Evolutionary conservation across 2,888 invertebrate genomes (phyloP).

Genomic region (Anticlea derivata): DNA sequence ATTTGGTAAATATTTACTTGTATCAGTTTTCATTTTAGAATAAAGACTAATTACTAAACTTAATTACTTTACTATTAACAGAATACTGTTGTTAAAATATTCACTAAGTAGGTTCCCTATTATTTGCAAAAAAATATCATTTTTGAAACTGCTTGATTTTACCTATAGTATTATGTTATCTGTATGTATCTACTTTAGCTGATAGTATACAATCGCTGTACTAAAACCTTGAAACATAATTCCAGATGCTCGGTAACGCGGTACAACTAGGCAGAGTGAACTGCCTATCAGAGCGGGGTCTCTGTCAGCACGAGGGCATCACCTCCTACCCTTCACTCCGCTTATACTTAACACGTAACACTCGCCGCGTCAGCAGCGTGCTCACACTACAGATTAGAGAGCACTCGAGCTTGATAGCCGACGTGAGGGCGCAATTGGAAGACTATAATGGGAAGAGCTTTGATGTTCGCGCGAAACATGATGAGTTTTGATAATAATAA

Average conservation of each 20-base stretch:
- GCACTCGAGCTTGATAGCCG: slow-evolving; percentile 48
- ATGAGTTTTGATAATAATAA: slow-evolving; percentile 55
- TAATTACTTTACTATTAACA: too few relatives aligned
- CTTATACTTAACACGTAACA: slow-evolving; percentile 59
- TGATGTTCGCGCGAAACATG: slow-evolving; percentile 54
- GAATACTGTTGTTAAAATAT: too few relatives aligned
- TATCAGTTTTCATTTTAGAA: too few relatives aligned
- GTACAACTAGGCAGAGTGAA: slow-evolving; percentile 73
- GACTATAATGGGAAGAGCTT: slow-evolving; percentile 49
- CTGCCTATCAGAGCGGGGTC: slow-evolving; percentile 64
- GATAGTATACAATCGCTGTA: too few relatives aligned
- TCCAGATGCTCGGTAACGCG: slow-evolving; percentile 63
- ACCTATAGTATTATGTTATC: too few relatives aligned
- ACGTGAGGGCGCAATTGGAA: slow-evolving; percentile 55
- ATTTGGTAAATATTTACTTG: too few relatives aligned
- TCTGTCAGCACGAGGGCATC: slow-evolving; percentile 72
- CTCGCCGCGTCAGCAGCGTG: slow-evolving; percentile 54
- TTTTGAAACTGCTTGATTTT: too few relatives aligned
- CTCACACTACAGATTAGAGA: slow-evolving; percentile 54
- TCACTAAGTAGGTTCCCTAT: too few relatives aligned
- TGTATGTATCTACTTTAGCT: too few relatives aligned
- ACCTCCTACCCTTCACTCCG: slow-evolving; percentile 67
- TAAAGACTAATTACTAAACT: too few relatives aligned
- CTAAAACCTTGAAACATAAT: slow-evolving; percentile 6
- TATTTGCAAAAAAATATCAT: too few relatives aligned